Evolutionary conservation across 2,113 vertebrate species (phyloP).

Genomic region (Peromyscus maniculatus): DNA sequence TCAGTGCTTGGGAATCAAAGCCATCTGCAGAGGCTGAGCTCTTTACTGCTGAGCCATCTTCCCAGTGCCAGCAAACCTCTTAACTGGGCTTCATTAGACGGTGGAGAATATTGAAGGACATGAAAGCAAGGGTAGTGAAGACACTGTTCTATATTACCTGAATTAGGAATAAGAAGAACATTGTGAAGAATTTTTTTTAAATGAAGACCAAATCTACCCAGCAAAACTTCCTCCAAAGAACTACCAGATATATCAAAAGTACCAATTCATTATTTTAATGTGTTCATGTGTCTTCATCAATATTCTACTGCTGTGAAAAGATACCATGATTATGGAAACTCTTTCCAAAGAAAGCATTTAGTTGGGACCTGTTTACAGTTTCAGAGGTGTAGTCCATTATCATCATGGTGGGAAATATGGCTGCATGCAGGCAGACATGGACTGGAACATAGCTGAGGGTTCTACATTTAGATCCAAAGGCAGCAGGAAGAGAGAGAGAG

Average conservation of each 20-base stretch:
- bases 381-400: not conserved
- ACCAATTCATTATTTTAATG: not conserved
- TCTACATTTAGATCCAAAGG: not conserved
- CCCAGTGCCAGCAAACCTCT: not conserved
- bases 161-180: not conserved
- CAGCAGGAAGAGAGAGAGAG: not conserved
- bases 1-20: not conserved
- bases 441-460: not conserved
- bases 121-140: not conserved
- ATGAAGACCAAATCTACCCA: not conserved
- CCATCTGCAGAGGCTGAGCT: too few species aligned
- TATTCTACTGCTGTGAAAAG: not conserved
- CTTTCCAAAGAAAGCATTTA: not conserved
- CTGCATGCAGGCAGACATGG: not conserved
- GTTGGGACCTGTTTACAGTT: not conserved
- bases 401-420: not conserved
- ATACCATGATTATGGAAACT: not conserved
- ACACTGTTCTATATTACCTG: not conserved
- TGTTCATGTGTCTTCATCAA: not conserved
- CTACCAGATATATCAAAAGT: not conserved
- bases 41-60: not conserved
- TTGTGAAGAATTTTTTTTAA: not conserved
- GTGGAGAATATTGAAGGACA: too few species aligned
- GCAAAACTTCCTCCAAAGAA: slow-evolving; percentile 1
- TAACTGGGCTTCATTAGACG: not conserved